A percentile compares a stretch with the other conserved stretches of the same genome.
Conservation (phyloP, 2,888 invertebrate genomes). For the Choreutis nemorana region DNA sequence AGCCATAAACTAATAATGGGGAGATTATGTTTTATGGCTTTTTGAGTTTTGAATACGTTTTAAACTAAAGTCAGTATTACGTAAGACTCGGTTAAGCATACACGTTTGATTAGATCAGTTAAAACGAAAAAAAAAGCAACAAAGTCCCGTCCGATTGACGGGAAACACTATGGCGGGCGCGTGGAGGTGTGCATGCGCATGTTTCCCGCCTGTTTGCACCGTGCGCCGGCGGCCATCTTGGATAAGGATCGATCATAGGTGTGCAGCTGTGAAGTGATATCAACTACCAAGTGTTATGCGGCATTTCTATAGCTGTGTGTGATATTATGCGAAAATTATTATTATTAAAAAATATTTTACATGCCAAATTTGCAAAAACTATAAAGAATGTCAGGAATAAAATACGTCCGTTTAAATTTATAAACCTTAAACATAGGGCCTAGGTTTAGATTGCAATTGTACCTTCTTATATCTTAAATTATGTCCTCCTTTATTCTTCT, state of each 20-base stretch:
- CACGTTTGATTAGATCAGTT: slow-evolving; percentile 31
- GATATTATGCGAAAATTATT: too few species aligned
- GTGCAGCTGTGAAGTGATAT: slow-evolving; percentile 60
- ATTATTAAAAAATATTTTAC: too few species aligned
- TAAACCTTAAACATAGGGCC: too few species aligned
- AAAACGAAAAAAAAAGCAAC: slow-evolving; percentile 8
- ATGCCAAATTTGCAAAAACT: too few species aligned
- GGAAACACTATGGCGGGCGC: slow-evolving; percentile 26
- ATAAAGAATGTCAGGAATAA: too few species aligned
- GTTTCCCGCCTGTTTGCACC: slow-evolving; percentile 46
- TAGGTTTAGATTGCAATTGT: too few species aligned
- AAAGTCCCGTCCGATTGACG: slow-evolving; percentile 38
- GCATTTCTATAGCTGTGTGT: slow-evolving; percentile 28
- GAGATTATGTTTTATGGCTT: slow-evolving; percentile 62
- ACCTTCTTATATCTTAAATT: too few species aligned
- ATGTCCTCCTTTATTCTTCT: too few species aligned
- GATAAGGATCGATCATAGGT: slow-evolving; percentile 60
- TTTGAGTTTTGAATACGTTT: slow-evolving; percentile 57
- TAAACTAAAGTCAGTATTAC: slow-evolving; percentile 41
- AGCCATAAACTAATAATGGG: slow-evolving; percentile 65
- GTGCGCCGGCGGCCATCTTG: slow-evolving; percentile 58
- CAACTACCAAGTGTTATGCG: slow-evolving; percentile 25
- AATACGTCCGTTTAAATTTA: too few species aligned
- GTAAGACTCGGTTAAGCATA: slow-evolving; percentile 38
- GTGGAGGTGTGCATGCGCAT: slow-evolving; percentile 50